Percentiles rank a stretch among this genome's conserved stretches.
phyloP scores from a whole-genome alignment of 2,888 invertebrate genomes.

The Stenodera caucasica region DNA sequence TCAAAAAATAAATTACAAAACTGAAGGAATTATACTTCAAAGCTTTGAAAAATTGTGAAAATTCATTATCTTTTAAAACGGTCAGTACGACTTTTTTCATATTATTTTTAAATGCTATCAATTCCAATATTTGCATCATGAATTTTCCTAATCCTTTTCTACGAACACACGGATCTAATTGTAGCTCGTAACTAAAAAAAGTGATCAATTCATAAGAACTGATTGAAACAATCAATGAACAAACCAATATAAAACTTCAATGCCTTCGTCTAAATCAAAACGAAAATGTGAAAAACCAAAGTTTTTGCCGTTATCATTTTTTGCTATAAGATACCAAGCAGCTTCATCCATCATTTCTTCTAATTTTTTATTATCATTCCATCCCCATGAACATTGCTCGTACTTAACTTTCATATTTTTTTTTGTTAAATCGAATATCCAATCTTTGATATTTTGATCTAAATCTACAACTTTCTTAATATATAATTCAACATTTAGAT shows the following conservation, averaged over 20 bases:
- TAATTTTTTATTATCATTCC: conserved; percentile 73
- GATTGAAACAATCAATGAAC: conserved; percentile 30
- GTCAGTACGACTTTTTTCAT: conserved; percentile 84
- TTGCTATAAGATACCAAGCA: conserved; percentile 74
- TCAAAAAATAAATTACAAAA: conserved; percentile 6
- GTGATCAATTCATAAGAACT: background rate
- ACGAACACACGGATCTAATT: conserved; percentile 70
- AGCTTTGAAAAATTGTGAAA: conserved; percentile 75
- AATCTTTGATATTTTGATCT: conserved; percentile 61
- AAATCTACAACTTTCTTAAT: conserved; percentile 64
- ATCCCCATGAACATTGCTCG: conserved; percentile 79
- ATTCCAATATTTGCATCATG: conserved; percentile 76
- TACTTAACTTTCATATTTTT: conserved; percentile 77
- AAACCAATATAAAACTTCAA: conserved; percentile 79
- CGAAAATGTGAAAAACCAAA: conserved; percentile 81
- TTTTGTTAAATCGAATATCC: conserved; percentile 76
- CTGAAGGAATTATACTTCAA: conserved; percentile 13
- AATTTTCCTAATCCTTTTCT: conserved; percentile 82
- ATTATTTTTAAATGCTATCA: conserved; percentile 70
- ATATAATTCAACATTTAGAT: conserved; percentile 62
- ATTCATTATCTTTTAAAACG: conserved; percentile 75
- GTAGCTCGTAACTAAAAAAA: conserved; percentile 79
- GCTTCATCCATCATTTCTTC: conserved; percentile 73
- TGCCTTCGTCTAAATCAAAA: conserved; percentile 79
- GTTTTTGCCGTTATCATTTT: conserved; percentile 56